Conservation (phyloP, 2,888 invertebrate genomes). For the Taphrorychus bicolor region DNA sequence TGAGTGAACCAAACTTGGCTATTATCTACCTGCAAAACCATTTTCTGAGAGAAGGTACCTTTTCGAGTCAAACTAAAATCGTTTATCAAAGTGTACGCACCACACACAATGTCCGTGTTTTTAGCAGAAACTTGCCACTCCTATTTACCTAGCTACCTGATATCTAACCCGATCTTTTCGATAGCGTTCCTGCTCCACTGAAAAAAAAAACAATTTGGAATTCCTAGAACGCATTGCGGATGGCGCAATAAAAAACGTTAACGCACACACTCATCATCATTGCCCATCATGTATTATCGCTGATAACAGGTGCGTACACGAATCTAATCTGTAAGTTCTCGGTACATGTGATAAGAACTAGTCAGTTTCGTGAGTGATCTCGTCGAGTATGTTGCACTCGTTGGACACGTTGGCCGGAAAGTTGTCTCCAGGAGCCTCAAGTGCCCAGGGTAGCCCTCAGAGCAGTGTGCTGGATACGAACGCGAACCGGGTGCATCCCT, state of each 20-base stretch:
- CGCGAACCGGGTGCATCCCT: conserved; percentile 71
- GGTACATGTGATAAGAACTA: conserved; percentile 46
- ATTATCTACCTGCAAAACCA: no score
- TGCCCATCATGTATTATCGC: conserved; percentile 34
- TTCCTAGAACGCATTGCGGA: neutral
- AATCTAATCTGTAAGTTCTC: conserved; percentile 47
- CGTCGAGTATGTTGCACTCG: conserved; percentile 79
- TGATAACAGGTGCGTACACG: conserved; percentile 50
- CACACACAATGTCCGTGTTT: no score
- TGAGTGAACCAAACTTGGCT: no score
- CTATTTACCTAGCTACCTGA: conserved; percentile 5
- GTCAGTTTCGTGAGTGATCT: conserved; percentile 50
- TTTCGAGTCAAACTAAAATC: no score
- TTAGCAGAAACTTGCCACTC: no score
- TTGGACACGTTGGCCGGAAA: conserved; percentile 89
- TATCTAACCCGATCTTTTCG: conserved; percentile 10
- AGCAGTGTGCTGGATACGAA: conserved; percentile 66
- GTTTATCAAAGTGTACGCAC: neutral
- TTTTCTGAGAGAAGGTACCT: no score
- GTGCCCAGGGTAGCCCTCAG: conserved; percentile 39
- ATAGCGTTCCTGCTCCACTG: neutral
- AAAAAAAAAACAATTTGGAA: neutral
- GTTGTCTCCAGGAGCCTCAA: conserved; percentile 75
- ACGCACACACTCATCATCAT: neutral
- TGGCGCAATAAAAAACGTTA: neutral